Conservation (phyloP, 2,113 vertebrate species). For the Oceanites oceanicus region DNA sequence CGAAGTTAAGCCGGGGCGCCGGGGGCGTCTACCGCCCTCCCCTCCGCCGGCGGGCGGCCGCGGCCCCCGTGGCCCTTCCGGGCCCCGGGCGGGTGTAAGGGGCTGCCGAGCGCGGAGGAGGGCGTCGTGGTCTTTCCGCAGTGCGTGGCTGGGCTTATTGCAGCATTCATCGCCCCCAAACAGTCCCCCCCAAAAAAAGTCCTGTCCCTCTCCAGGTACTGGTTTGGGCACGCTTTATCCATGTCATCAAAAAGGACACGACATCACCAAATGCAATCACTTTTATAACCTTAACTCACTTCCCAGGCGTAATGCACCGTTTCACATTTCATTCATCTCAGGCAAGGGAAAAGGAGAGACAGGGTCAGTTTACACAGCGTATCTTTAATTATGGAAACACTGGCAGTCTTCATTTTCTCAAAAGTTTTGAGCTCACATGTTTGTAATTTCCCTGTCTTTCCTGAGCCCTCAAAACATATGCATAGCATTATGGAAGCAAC, state of each 20-base stretch:
- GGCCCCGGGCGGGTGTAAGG: not conserved
- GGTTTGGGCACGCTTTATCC: not conserved
- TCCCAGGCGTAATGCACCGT: not conserved
- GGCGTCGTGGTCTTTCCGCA: not conserved
- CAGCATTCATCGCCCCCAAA: not conserved
- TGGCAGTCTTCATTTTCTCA: not conserved
- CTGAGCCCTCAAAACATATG: not conserved
- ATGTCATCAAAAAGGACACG: not conserved
- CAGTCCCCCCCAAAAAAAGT: accelerated
- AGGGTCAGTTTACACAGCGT: not conserved
- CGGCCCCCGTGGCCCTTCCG: no score
- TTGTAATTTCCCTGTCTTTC: conserved; percentile 13
- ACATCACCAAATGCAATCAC: not conserved
- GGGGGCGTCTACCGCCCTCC: not conserved
- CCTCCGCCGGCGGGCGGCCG: not conserved
- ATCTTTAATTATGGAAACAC: not conserved
- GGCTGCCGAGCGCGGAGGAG: no score
- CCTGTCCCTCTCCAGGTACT: not conserved
- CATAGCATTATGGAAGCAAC: not conserved
- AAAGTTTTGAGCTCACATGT: not conserved
- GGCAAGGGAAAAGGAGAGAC: not conserved
- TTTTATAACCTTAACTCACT: not conserved
- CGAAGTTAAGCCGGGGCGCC: not conserved
- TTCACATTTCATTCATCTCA: not conserved
- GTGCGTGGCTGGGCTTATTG: not conserved